Conservation (phyloP, 2,797 vertebrate species). For the Amblyraja radiata region DNA sequence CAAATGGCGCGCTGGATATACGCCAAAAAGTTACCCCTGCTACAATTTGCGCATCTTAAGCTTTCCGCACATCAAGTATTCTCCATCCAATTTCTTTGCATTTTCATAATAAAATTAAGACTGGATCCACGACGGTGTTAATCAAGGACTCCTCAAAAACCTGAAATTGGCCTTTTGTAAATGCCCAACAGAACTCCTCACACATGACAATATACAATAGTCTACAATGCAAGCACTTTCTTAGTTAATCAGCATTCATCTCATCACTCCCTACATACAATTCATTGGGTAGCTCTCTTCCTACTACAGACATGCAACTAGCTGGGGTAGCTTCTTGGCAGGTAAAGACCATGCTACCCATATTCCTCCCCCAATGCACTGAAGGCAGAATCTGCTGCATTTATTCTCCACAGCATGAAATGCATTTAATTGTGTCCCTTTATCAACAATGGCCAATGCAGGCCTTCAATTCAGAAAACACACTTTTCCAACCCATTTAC, state of each 20-base stretch:
- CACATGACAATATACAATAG: not conserved
- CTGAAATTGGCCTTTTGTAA: not conserved
- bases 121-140: not conserved
- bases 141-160: not conserved
- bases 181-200: not conserved
- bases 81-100: conserved; percentile 9
- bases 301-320: conserved; percentile 21
- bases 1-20: not conserved
- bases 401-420: not conserved
- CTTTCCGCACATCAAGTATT: not conserved
- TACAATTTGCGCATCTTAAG: not conserved
- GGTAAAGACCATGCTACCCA: not conserved
- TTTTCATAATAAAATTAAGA: not conserved
- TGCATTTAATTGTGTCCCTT: not conserved
- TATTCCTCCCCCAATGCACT: not conserved
- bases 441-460: not conserved
- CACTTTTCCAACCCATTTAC: not conserved
- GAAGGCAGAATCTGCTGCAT: not conserved
- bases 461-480: not conserved
- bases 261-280: conserved; percentile 16
- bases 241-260: conserved; percentile 16
- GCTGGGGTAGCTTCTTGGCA: not conserved
- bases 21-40: conserved; percentile 7
- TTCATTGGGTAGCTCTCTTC: not conserved
- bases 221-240: conserved; percentile 6